Conservation (phyloP, 2,113 vertebrate species). For the Ceratotherium simum region DNA sequence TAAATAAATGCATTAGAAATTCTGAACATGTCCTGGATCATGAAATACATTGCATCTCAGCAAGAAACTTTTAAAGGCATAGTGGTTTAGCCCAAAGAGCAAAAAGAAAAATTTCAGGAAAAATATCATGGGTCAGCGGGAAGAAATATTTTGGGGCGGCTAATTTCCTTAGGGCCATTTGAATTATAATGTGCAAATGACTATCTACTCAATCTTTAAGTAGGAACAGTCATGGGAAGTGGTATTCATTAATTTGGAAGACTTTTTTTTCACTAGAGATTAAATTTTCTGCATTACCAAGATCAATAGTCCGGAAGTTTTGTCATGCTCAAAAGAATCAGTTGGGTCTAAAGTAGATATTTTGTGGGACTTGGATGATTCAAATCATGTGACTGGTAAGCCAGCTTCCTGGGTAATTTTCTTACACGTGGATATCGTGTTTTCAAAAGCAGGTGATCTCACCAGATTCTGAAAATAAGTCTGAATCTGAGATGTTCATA, state of each 20-base stretch:
- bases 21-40: neutral
- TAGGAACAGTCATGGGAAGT: neutral
- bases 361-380: neutral
- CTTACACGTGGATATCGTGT: neutral
- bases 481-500: neutral
- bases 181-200: neutral
- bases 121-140: neutral
- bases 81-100: neutral
- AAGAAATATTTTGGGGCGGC: neutral
- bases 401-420: neutral
- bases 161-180: neutral
- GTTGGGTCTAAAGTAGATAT: neutral
- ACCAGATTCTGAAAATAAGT: neutral
- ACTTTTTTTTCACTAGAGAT: neutral
- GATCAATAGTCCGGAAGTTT: neutral
- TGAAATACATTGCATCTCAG: neutral
- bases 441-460: conserved; percentile 43
- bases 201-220: neutral
- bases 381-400: neutral
- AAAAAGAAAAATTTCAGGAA: neutral
- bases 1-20: neutral
- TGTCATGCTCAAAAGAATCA: neutral
- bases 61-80: neutral
- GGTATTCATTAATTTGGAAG: neutral
- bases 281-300: neutral